Evolutionary conservation across 2,888 invertebrate species (phyloP), one percentile per base, ranked within the genome.

Genomic region (Therioaphis trifolii): DNA sequence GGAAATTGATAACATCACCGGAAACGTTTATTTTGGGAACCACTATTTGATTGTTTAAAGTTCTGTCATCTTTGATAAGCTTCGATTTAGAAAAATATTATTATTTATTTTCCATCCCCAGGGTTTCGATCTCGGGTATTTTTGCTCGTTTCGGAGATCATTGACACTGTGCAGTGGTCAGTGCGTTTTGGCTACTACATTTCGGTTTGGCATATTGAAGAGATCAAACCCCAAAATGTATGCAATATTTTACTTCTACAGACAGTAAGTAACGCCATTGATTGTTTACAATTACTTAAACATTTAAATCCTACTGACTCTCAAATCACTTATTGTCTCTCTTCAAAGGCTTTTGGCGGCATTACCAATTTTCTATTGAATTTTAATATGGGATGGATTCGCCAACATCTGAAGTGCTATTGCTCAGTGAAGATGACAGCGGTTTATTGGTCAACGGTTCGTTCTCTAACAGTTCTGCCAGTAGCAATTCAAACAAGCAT

Each of bases 361-460:
- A 55, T 55, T 46, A 24, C 21, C 24, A 24, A 80, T 80, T 49
- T 61, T 21, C 58, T 35, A 29, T 24, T 18, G 49, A 21, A 43
- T 88, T 88, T 76, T 55, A 82, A 40, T 77, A 77, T 84, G 78
- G 84, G 61, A 94, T 94, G 94, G 94, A 94, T 91, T 94, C 93
- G 87, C 93, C 94, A 88, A 86, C 93, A 84, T 92, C 93, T 86
- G 93, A 93, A 89, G 92, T 92, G 87, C 92, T 92, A 87, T 92
- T 92, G 87, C 90, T 93, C 88, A 93, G 93, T 89, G 93, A 93
- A 90, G 82, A 82, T 18, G 93, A 94, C 88, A 93, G 93, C 90
- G 93, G 93, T 88, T 91, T 94, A 87, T 90, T 94, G 87, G 90
- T 92, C 88, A 92, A 80, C 9, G 43, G 71, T 29, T 80, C 80